phyloP scores from a whole-genome alignment of 37 sponge, comb jelly and placozoan species.

The Crambe crambe region DNA sequence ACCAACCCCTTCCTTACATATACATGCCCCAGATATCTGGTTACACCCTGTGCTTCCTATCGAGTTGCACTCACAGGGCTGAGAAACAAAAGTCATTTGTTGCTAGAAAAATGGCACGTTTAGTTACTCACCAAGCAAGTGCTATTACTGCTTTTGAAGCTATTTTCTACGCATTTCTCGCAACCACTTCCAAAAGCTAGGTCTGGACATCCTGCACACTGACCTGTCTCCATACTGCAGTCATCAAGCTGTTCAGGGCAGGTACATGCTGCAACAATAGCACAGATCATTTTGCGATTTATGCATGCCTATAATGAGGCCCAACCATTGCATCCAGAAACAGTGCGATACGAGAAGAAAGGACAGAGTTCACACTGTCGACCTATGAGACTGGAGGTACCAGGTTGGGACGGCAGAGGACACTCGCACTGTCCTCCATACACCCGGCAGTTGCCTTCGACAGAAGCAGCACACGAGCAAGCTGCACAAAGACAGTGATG shows the following conservation, averaged over 20 bases:
- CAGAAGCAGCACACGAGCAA: conserved; percentile 6
- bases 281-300: too few relatives aligned
- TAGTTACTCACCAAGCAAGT: conserved; percentile 8
- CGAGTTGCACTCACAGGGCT: conserved; percentile 24
- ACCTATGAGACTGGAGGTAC: background rate
- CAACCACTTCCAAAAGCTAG: conserved; percentile 32
- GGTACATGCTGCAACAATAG: conserved; percentile 29
- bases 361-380: conserved; percentile 41
- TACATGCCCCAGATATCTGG: conserved; percentile 21
- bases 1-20: conserved; percentile 16
- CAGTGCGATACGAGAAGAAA: conserved; percentile 17
- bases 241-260: conserved; percentile 14
- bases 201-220: conserved; percentile 32
- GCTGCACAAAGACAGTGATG: background rate
- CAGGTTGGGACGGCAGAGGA: background rate
- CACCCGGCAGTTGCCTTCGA: conserved; percentile 3
- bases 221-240: conserved; percentile 27
- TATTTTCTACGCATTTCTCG: conserved; percentile 23
- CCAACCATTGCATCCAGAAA: conserved; percentile 29
- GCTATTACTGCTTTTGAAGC: conserved; percentile 14
- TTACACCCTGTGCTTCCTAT: conserved; percentile 14
- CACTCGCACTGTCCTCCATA: conserved; percentile 52
- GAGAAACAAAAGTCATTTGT: background rate
- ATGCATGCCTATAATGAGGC: background rate
- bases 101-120: background rate